These are phyloP conservation scores for Tuta absoluta DNA, from an alignment of 2,888 invertebrate species.

Conservation along the genomic window DNA sequence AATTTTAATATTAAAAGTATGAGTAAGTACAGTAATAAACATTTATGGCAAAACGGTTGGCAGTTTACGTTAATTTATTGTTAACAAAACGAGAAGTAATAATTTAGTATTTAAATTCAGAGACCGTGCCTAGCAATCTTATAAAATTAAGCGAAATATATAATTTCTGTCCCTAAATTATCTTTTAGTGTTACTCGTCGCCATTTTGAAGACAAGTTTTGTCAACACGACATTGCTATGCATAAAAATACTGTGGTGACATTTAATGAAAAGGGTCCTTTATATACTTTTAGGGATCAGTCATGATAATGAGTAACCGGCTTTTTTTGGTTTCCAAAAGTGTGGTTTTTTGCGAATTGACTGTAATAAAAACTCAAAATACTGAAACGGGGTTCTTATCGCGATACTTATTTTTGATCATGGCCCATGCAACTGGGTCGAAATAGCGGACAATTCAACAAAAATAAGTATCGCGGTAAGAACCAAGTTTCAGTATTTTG, in stretches of 20 bases:
- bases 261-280: conserved; percentile 8
- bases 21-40: too few relatives aligned
- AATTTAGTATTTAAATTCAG: neutral
- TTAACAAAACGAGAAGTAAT: neutral
- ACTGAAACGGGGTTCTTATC: too few relatives aligned
- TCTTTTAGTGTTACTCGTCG: conserved; percentile 6
- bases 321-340: neutral
- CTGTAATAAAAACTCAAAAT: too few relatives aligned
- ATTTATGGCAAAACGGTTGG: neutral
- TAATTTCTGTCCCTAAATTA: neutral
- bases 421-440: too few relatives aligned
- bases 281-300: neutral
- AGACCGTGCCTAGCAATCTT: conserved; percentile 8
- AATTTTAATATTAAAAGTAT: too few relatives aligned
- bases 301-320: neutral
- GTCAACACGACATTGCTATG: conserved; percentile 5
- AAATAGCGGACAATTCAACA: too few relatives aligned
- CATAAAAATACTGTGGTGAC: conserved; percentile 15
- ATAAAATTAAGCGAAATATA: neutral
- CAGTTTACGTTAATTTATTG: neutral
- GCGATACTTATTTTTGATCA: too few relatives aligned
- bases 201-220: conserved; percentile 12
- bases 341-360: too few relatives aligned
- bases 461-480: too few relatives aligned
- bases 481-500: too few relatives aligned